Base-by-base conservation (phyloP, 1,140 invertebrate genomes). In the Drosophila rufa region DNA sequence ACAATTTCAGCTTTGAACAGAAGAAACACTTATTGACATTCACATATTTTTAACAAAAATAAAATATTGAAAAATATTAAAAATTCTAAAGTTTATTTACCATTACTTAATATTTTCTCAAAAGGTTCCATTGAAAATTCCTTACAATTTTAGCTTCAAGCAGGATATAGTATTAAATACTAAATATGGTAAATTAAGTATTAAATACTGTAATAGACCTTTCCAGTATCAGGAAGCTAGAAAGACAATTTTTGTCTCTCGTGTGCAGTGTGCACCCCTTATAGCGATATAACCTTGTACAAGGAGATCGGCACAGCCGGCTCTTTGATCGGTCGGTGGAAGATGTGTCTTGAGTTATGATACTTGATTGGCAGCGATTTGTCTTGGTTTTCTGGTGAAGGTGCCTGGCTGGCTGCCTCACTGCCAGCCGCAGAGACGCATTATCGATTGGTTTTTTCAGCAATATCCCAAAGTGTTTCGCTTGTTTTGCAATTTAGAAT, bases 291-390 rank as follows among this genome's bases (percentile, higher is more conserved):
- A 73, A 71, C 69, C 69, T 73, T 73, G 67, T 58, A 53, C 27
- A 27, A 22, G 69, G 38, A 42, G 69, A 73, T 36, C 69, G 65
- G 62, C 61, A 33, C 40, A 22, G 22, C 36, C 30, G 65, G 45
- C 36, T 9, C 64, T 73, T 38, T 59, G 67, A 73, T 73, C 69
- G 53, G 47, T 60, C 65, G 69, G 58, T 58, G 64, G 74, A 73
- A 85, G 82, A 84, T 84, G 75, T 77, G 25, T 77, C 82, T 86
- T 87, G 82, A 86, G 47, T 68, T 80, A 80, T 80, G 82, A 80
- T 84, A 73, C 67, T 73, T 80, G 82, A 84, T 84, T 84, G 82
- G 82, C 82, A 58, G 70, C 62, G 60, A 78, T 78, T 80, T 73
- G 56, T 79, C 60, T 75, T 15, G 71, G 48, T 46, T 59, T 70